Base-by-base conservation (phyloP, 1,140 invertebrate genomes). In the Zaprionus tsacasi region DNA sequence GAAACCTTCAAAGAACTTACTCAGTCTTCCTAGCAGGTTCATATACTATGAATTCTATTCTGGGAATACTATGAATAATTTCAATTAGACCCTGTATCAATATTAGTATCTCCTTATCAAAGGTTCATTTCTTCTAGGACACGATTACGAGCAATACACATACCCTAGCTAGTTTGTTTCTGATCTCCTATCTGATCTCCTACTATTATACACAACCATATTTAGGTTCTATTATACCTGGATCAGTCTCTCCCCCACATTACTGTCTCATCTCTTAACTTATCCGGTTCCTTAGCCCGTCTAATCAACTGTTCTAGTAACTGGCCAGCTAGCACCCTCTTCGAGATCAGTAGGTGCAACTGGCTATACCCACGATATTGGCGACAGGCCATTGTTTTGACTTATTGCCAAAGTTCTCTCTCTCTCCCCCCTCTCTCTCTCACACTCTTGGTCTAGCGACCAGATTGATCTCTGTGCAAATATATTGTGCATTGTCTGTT, bases 341-440 rank as follows among this genome's bases (percentile, higher is more conserved):
- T 33, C 7, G 30, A 33, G n/a, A 2, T 5, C n/a, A 43, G n/a
- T 3, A 45, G 17, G 17, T 17, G 15, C 10, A 21, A 50, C 35
- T 17, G 70, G 35, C 25, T 15, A 40, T 27, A 43, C 43, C 77
- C 66, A 79, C 83, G 83, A 89, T 77, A 80, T 88, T 81, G 80
- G 83, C 83, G 82, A 87, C 82, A 85, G 85, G 75, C 85, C 85
- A 88, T 88, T 88, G 85, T 88, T 88, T 88, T 88, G 85, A 88
- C 85, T 88, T 88, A 89, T 88, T 89, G 85, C 85, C 63, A 78
- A 70, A 68, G 70, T 75, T 88, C 45, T 88, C 58, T 35, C 50
- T 40, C 69, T 55, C 27, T 61, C 57, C 45, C 83, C 58, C 27
- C 50, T 40, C 69, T 55, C 27, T 61, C 57, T 13, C 36, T 38